Base-by-base conservation (phyloP, 2,888 invertebrate species). In the Pollenia griseotomentosa region DNA sequence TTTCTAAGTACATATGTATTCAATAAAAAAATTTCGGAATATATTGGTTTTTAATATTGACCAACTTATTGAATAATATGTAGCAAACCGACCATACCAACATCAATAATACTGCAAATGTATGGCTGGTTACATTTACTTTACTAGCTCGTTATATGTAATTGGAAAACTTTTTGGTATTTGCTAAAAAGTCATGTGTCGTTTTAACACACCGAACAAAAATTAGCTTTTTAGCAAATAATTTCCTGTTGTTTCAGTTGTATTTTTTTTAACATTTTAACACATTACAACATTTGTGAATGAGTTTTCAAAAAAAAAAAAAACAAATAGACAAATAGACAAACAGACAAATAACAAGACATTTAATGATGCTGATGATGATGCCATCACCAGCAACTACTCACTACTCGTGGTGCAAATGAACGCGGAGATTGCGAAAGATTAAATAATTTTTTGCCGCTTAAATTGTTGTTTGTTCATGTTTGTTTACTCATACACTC, bases 221-320 rank as follows among this genome's bases (percentile, higher is more conserved):
- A 71, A 57, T 44, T 71, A 55, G 55, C 55, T 71, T 57, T 53
- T 55, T 55, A 16, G 12, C 14, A 55, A 55, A 71, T 19, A 71
- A 71, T 57, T 71, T 71, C 55, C 42, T 71, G 11, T 53, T 55
- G 7, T 55, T 55, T 33, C 6, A 7, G 16, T 7, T 12, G 55
- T 8, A 23, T 23, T 19, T 55, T 55, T 55, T 16, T 16, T 5
- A 42, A 16, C 57, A 46, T 19, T 73, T 19, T 53, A 12, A 42
- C 44, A 44, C 71, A 57, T 57, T 4, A 51, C 12, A 51, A 55
- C 19, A 55, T 19, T 55, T 55, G 14, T 8, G 19, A 55, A 55
- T 19, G 10, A 55, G 55, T 23, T 23, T 23, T 23, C 23, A 46
- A 33, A 42, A 53, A 3, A 33, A 70, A 42, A 7, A 51, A 48